Base-by-base conservation (phyloP, 64 coral and sea anemone genomes). In the Montipora sp. region DNA sequence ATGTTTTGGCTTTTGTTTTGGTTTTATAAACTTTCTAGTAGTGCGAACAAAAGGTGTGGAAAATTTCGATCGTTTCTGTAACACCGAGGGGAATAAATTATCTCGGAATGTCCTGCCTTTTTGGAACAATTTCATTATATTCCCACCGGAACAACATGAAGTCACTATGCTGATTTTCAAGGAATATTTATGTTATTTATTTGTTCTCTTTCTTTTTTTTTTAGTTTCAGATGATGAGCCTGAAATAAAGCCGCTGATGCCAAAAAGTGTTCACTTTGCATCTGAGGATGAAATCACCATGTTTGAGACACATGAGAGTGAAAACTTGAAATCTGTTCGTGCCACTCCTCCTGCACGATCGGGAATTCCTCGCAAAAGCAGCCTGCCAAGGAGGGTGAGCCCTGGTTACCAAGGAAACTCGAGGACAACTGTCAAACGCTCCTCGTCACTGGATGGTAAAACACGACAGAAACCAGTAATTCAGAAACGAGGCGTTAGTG, bases 391-490 rank as follows among this genome's bases (percentile, higher is more conserved):
- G 75, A 83, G 65, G 70, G 87, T 77, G 20, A 88, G 88, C 20
- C 73, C 77, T 59, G 90, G 27, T 73, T 68, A 79, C 10, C 87
- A 88, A 23, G 89, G 83, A 20, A 83, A 77, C 11, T 27, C 92
- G 48, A 83, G 95, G 11, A 80, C 92, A 67, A 73, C 89, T 10
- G 92, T 99, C 6, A 96, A 92, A 80, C 91, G 98, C 22, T 96
- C 98, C 12, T 90, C 98, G 24, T 99, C 98, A 49, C 80, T 99
- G 71, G 98, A 99, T 66, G 73, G 86, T 55, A 96, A 94, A 19
- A 77, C 91, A 19, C 90, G 87, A 36, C 90, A 91, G 23, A 96
- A 87, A 53, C 87, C 89, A 13, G 68, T 65, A 4, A 46, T 85
- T 5, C 82, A 85, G 46, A 85, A 85, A 72, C 82, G 82, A 19